phyloP scores from a whole-genome alignment of 1,140 invertebrate genomes.

The Neodiprion lecontei region DNA sequence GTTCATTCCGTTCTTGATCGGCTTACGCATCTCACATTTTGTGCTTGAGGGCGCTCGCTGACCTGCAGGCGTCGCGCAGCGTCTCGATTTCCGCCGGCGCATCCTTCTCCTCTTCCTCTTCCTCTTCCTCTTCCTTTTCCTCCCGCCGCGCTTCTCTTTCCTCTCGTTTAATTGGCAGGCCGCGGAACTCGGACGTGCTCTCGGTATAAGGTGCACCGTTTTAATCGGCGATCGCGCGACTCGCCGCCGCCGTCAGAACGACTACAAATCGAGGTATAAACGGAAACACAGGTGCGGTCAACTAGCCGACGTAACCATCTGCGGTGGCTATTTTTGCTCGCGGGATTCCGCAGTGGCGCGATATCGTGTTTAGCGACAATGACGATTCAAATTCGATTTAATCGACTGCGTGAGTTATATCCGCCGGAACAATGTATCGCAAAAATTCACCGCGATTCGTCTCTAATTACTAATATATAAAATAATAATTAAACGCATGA shows the following conservation, averaged over 20 bases:
- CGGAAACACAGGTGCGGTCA: background rate
- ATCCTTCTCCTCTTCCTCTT: background rate
- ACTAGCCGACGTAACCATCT: no score
- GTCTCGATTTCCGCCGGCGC: background rate
- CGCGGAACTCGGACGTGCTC: no score
- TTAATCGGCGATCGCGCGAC: no score
- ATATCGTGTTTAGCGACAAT: background rate
- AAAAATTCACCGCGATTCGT: background rate
- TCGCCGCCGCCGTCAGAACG: no score
- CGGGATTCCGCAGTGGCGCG: no score
- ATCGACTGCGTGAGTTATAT: no score
- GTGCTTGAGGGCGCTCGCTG: conserved; percentile 11
- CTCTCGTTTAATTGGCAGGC: conserved; percentile 14
- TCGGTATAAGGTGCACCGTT: no score
- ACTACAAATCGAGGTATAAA: background rate
- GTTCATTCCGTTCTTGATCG: background rate
- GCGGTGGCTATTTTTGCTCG: no score
- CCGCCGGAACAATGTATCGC: no score
- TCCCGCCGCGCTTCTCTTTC: conserved; percentile 16
- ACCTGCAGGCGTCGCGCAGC: background rate
- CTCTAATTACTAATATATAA: no score
- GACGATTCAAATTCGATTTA: background rate
- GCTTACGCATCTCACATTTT: background rate
- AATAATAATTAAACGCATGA: conserved; percentile 43
- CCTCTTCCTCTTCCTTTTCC: background rate